A percentile compares a stretch with the other conserved stretches of the same genome.
Evolutionary conservation across 1,140 invertebrate genomes (phyloP).

Genomic region (Hylaeus anthracinus): DNA sequence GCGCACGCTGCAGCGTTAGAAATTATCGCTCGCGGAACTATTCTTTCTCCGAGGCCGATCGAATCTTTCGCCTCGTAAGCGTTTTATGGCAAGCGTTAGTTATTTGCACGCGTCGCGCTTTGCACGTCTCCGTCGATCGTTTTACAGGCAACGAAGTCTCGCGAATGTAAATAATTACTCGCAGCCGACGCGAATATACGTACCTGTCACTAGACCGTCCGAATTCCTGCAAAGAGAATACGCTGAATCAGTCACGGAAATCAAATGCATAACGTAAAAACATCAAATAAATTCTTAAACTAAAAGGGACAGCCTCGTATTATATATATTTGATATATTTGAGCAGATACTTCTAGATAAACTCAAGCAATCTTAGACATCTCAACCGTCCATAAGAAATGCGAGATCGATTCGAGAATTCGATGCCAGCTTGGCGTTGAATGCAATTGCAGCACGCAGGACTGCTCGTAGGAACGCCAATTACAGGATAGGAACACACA

Average conservation of each 20-base stretch:
- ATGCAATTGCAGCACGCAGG: too few species aligned
- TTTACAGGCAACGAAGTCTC: background rate
- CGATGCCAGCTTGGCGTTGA: too few species aligned
- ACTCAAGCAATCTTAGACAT: too few species aligned
- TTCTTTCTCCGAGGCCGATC: background rate
- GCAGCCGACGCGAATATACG: background rate
- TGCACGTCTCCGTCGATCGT: background rate
- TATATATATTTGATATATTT: too few species aligned
- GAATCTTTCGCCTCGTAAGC: background rate
- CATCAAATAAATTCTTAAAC: too few species aligned
- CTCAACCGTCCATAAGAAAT: too few species aligned
- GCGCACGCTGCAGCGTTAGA: too few species aligned
- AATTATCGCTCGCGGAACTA: too few species aligned
- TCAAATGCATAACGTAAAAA: too few species aligned
- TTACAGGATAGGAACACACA: background rate
- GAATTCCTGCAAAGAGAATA: constrained; percentile 71
- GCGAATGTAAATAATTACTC: constrained; percentile 10
- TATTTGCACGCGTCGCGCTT: constrained; percentile 15
- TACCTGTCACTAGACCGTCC: constrained; percentile 66
- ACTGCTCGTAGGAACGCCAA: too few species aligned
- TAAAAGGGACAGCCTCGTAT: too few species aligned
- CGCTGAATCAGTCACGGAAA: background rate
- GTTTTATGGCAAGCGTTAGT: background rate
- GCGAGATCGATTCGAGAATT: background rate
- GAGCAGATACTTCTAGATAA: too few species aligned